Conservation (phyloP, 1,140 invertebrate genomes). For the Dendrolimus kikuchii region DNA sequence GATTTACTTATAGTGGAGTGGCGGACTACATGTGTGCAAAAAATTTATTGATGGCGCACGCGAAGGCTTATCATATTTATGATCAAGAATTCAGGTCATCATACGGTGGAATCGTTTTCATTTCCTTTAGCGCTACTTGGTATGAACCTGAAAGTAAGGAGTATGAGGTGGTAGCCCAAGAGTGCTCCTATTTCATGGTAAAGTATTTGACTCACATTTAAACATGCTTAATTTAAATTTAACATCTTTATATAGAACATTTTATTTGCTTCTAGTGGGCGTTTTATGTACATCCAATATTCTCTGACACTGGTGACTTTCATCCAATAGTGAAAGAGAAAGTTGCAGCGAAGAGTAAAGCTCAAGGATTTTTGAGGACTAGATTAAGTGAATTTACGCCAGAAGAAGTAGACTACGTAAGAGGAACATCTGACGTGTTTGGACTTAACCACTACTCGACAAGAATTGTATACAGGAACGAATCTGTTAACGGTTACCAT, state of each 20-base stretch:
- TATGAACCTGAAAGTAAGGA: constrained; percentile 46
- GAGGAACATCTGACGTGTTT: constrained; percentile 71
- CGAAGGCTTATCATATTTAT: constrained; percentile 73
- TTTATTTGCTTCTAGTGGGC: constrained; percentile 13
- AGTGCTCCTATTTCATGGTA: constrained; percentile 52
- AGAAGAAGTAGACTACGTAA: constrained; percentile 4
- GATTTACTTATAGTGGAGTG: constrained; percentile 55
- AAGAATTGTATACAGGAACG: constrained; percentile 14
- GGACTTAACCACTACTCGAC: constrained; percentile 73
- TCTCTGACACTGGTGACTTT: constrained; percentile 70
- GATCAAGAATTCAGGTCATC: constrained; percentile 22
- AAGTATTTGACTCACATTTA: constrained; percentile 1
- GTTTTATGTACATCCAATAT: constrained; percentile 60
- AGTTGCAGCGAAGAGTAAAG: constrained; percentile 49
- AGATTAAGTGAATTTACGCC: constrained; percentile 35
- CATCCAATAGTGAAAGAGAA: constrained; percentile 68
- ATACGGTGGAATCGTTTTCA: constrained; percentile 57
- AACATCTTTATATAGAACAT: neutral
- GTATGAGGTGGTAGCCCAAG: constrained; percentile 60
- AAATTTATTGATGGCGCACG: constrained; percentile 27
- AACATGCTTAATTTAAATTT: too few relatives aligned
- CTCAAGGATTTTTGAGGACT: constrained; percentile 1
- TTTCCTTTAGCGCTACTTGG: constrained; percentile 61
- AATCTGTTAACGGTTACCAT: constrained; percentile 8
- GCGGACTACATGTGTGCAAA: constrained; percentile 58